A percentile compares a stretch with the other conserved stretches of the same genome.
Evolutionary conservation across 1,140 invertebrate genomes (phyloP).

Genomic region (Drepana arcuata): DNA sequence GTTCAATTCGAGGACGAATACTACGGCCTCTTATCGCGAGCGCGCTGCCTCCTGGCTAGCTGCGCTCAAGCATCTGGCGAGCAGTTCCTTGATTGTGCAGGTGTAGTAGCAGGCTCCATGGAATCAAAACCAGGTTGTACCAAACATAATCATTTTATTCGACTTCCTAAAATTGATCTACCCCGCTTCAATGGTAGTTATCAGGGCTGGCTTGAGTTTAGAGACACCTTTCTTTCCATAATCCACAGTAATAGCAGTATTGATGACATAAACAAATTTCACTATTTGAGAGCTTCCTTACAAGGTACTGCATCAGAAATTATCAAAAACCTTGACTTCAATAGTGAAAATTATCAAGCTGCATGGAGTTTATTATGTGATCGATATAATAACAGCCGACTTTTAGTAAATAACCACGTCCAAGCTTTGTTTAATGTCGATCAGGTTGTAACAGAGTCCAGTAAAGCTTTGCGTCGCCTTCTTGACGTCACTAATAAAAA

Average conservation of each 20-base stretch:
- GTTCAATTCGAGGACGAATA: conserved; percentile 6
- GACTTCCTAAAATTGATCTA: background rate
- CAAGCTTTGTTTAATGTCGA: conserved; percentile 18
- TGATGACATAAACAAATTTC: conserved; percentile 7
- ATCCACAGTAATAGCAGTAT: conserved; percentile 1
- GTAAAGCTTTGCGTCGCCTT: background rate
- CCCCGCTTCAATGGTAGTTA: conserved; percentile 3
- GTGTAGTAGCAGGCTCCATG: no score
- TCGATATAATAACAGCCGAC: conserved; percentile 24
- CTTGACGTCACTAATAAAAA: conserved; percentile 4
- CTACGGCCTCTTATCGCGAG: conserved; percentile 2
- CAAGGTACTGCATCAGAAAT: conserved; percentile 6
- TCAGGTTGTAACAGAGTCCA: conserved; percentile 10
- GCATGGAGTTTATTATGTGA: conserved; percentile 26
- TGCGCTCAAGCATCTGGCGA: no score
- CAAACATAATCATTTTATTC: no score
- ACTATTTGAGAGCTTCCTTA: conserved; percentile 5
- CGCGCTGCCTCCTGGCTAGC: no score
- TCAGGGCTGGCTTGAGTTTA: conserved; percentile 7
- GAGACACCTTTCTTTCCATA: conserved; percentile 6
- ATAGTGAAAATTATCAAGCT: conserved; percentile 23
- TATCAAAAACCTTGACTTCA: conserved; percentile 20
- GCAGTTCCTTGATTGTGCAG: no score
- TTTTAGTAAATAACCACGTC: conserved; percentile 27
- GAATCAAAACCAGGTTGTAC: no score